Evolutionary conservation across 1,140 invertebrate species (phyloP), one percentile per base, ranked within the genome.

Genomic region (Ostrea edulis): DNA sequence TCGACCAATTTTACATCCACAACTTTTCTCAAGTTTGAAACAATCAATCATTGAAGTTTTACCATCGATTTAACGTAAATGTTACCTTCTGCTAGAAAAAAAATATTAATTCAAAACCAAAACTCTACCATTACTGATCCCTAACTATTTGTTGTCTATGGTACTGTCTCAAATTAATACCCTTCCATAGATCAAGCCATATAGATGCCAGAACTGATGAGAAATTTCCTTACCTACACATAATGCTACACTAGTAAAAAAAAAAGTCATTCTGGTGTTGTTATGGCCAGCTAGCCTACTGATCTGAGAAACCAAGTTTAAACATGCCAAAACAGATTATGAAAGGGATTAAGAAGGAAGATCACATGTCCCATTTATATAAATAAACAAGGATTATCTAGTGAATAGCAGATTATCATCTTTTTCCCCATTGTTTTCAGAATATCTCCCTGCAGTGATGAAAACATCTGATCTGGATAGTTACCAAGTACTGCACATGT

Each of bases 301-400:
- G 68, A 77, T 77, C 68, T 77, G 14, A 77, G 68, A 77, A 77
- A 77, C 68, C 14, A 25, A 25, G 22, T 77, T 77, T 29, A 77
- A 44, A 77, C 68, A 77, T 77, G 68, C 25, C 68, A 77, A 77
- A 29, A 77, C 68, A 77, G 9, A 77, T 77, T 25, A 77, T 35
- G 12, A 77, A 35, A 77, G 68, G 68, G 68, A 77, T 77, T 77
- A 77, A 25, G 22, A 77, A 77, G 68, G 68, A 77, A 25, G 68
- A 29, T 25, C 68, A 77, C 68, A 29, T 77, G 35, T 77, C 68
- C 68, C 68, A 77, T 77, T 77, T 29, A 77, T 77, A 77, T 77
- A 22, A 77, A 77, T 77, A 77, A 77, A 77, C 14, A 77, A 77
- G 68, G 29, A 22, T 77, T 77, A 77, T 11, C 68, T 77, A 29